phyloP scores from a whole-genome alignment of 2,888 invertebrate genomes.

The Machimus rusticus region DNA sequence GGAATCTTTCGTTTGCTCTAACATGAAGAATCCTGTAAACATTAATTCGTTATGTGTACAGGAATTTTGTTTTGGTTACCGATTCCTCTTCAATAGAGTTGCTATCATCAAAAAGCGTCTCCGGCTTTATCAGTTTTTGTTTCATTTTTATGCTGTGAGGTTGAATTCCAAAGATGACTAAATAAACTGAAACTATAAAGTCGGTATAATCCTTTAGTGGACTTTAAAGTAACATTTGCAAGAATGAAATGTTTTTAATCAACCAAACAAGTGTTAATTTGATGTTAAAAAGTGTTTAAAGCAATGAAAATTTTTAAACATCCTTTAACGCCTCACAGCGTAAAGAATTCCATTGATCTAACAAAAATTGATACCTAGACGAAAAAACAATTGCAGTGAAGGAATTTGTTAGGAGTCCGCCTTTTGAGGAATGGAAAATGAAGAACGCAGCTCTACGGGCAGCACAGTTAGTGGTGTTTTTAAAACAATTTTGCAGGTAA shows the following conservation, averaged over 20 bases:
- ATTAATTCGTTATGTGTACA: neutral
- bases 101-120: neutral
- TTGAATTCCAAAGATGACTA: neutral
- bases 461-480: slow-evolving; percentile 50
- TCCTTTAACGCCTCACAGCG: neutral
- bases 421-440: slow-evolving; percentile 43
- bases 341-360: slow-evolving; percentile 5
- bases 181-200: neutral
- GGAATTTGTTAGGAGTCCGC: slow-evolving; percentile 6
- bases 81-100: neutral
- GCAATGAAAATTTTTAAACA: neutral
- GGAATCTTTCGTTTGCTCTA: neutral
- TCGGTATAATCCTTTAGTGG: neutral
- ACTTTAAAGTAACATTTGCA: neutral
- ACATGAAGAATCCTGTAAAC: neutral
- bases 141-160: neutral
- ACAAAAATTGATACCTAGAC: slow-evolving; percentile 8
- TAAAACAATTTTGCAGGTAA: slow-evolving; percentile 49
- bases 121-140: neutral
- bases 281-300: neutral
- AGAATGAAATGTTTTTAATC: neutral
- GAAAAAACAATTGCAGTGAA: neutral
- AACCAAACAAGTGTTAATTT: neutral
- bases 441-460: slow-evolving; percentile 49
- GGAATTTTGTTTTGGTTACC: slow-evolving; percentile 34